Percentiles rank a stretch among this genome's conserved stretches.
Evolutionary conservation across 2,888 invertebrate genomes (phyloP).

Genomic region (Chalcosyrphus nemorum): DNA sequence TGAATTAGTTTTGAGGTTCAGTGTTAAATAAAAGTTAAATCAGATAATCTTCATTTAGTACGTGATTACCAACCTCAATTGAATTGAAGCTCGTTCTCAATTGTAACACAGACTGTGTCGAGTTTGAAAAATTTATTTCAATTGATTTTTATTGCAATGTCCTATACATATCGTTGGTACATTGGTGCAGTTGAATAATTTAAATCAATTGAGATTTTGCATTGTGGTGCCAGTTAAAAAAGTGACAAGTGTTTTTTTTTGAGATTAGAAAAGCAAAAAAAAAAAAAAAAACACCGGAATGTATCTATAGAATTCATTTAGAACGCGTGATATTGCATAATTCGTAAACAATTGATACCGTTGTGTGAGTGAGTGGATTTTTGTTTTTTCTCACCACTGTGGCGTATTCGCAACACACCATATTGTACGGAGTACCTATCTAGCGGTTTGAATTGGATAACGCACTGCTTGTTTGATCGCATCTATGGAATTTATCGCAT

Average conservation of each 20-base stretch:
- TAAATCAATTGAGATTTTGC: constrained; percentile 30
- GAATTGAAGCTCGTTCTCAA: background rate
- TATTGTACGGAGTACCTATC: too few relatives aligned
- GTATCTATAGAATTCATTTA: background rate
- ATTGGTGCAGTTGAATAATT: constrained; percentile 32
- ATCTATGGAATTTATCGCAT: constrained; percentile 47
- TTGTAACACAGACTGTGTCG: background rate
- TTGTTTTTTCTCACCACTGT: constrained; percentile 13
- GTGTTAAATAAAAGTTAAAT: background rate
- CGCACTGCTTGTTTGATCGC: constrained; percentile 28
- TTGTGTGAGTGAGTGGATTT: background rate
- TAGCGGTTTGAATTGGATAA: constrained; percentile 39
- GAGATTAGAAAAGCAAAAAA: too few relatives aligned
- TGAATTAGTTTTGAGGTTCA: background rate
- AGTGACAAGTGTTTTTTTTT: too few relatives aligned
- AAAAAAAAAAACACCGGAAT: too few relatives aligned
- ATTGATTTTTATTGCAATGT: constrained; percentile 33
- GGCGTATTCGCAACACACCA: constrained; percentile 31
- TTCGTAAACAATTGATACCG: constrained; percentile 37
- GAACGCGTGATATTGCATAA: constrained; percentile 36
- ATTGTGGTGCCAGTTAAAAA: background rate
- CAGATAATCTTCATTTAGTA: background rate
- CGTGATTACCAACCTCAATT: background rate
- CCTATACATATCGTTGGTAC: constrained; percentile 1
- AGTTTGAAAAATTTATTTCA: constrained; percentile 31